These are phyloP conservation scores for Ormyrus labotus DNA, from an alignment of 2,888 invertebrate genomes.

Conservation along the genomic window DNA sequence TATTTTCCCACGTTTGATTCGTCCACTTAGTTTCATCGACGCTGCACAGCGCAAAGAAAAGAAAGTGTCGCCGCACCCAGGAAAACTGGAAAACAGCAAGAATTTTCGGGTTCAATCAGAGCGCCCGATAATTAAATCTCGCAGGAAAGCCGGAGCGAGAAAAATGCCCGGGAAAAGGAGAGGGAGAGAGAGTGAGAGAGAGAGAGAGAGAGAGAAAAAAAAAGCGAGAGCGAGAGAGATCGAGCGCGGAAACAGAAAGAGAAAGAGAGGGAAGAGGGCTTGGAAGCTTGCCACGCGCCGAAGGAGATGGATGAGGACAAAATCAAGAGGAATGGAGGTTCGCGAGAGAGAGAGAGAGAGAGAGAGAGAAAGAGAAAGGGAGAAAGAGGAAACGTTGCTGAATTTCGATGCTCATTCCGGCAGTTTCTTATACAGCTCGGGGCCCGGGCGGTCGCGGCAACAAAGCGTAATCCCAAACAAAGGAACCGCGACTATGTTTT, in stretches of 20 bases:
- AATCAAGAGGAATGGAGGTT: slow-evolving; percentile 50
- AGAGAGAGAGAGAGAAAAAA: neutral
- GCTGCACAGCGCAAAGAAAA: neutral
- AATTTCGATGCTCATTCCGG: slow-evolving; percentile 52
- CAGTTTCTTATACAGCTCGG: slow-evolving; percentile 40
- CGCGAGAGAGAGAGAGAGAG: neutral
- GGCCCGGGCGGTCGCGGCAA: neutral
- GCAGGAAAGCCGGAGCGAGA: neutral
- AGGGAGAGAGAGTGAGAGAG: neutral
- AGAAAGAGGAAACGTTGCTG: slow-evolving; percentile 44
- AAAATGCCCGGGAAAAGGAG: slow-evolving; percentile 3
- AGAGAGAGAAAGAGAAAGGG: no score
- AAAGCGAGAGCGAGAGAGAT: neutral
- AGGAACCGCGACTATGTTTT: slow-evolving; percentile 30
- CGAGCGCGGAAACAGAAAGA: neutral
- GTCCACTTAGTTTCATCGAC: neutral
- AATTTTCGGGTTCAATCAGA: slow-evolving; percentile 45
- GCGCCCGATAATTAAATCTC: slow-evolving; percentile 62
- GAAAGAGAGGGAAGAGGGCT: slow-evolving; percentile 24
- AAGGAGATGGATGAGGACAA: slow-evolving; percentile 56
- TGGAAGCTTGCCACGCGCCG: slow-evolving; percentile 58
- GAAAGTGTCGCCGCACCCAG: neutral
- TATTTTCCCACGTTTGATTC: slow-evolving; percentile 34
- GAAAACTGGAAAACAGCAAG: slow-evolving; percentile 37
- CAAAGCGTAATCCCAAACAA: slow-evolving; percentile 29